Evolutionary conservation across 2,113 vertebrate genomes (phyloP).

Genomic region (Lathamus discolor): DNA sequence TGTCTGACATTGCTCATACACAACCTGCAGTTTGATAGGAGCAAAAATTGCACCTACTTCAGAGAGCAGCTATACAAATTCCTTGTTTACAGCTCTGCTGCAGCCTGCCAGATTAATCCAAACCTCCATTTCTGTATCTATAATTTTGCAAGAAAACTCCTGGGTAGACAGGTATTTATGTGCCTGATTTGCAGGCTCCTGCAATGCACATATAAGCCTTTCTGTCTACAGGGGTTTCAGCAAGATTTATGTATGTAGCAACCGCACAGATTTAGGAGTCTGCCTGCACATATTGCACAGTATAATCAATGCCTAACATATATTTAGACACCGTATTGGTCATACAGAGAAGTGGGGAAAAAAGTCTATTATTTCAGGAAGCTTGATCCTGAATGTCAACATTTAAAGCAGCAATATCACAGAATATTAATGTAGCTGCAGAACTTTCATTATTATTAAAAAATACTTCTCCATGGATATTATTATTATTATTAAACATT

Average conservation of each 20-base stretch:
- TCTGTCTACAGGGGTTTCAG: neutral
- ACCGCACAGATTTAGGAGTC: slow-evolving; percentile 1
- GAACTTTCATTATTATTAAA: neutral
- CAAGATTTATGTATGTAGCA: slow-evolving; percentile 18
- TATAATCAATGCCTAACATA: neutral
- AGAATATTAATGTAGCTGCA: neutral
- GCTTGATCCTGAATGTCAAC: neutral
- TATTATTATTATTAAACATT: slow-evolving; percentile 3
- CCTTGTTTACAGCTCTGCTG: neutral
- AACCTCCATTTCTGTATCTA: neutral
- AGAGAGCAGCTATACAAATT: neutral
- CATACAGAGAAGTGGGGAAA: neutral
- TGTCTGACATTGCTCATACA: neutral
- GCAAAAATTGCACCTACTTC: neutral
- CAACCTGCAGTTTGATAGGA: neutral
- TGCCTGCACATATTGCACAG: neutral
- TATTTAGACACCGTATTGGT: neutral
- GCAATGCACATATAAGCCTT: neutral
- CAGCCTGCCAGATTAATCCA: neutral
- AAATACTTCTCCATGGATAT: neutral
- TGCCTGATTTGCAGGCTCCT: slow-evolving; percentile 17
- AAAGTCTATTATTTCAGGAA: neutral
- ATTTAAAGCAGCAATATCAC: neutral
- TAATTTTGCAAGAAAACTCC: neutral
- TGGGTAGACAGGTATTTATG: neutral